Base-by-base conservation (phyloP, 2,113 vertebrate genomes). In the Geococcyx californianus region DNA sequence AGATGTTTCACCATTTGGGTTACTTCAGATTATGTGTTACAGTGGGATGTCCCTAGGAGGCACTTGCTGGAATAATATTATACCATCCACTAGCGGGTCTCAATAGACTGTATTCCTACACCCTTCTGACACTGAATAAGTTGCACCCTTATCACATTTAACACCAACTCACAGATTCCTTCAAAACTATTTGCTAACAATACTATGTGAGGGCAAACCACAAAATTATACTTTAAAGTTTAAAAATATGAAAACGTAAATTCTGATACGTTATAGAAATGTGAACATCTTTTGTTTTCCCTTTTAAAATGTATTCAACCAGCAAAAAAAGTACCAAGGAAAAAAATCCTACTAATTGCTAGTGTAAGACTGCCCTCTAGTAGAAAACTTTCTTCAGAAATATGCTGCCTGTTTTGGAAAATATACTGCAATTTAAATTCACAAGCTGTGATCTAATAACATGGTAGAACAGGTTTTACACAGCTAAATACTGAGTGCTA, bases 311-410 rank as follows among this genome's bases (percentile, higher is more conserved):
- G 38, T 16, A 70, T 63, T 80, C 52, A 68, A 63, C 16, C 14
- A 83, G 51, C 11, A 42, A 56, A 76, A 56, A 84, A 36, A 44
- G 23, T 26, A 86, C 25, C 21, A 56, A 78, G 70, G 78, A 28
- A 68, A 76, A 76, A 93, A 88, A 25, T 56, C 8, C 54, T 59
- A 49, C 17, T 59, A 84, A 92, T 51, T 94, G 73, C 23, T 86
- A 75, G 90, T 82, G 79, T 95, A 95, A 97, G 88, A 96, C 63
- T 96, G 96, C 95, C 93, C 90, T 95, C 95, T 96, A 97, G 93
- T 64, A 97, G 93, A 79, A 81, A 90, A 76, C 16, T 44, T 86
- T 42, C 38, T 78, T 16, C 58, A 93, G 42, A 64, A 81, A 81
- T 34, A 73, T 25, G 14, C 70, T 73, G 45, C 15, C 11, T 87